Evolutionary conservation across 2,888 invertebrate species (phyloP).

Genomic region (Aleiodes alternator): DNA sequence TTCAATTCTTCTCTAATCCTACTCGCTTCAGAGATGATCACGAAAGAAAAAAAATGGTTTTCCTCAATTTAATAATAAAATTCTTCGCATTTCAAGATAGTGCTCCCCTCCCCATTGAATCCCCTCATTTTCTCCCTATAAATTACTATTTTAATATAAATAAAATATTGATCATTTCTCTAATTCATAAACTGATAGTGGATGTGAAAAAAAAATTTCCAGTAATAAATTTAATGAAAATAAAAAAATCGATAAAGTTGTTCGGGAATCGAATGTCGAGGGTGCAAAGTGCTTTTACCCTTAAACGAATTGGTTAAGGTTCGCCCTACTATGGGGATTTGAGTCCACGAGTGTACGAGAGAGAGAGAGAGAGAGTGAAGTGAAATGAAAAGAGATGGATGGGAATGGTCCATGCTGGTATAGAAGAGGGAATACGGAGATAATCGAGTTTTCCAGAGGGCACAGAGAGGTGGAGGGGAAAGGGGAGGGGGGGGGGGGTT

Average conservation of each 20-base stretch:
- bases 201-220: conserved; percentile 35
- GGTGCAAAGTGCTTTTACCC: conserved; percentile 51
- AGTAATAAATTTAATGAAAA: conserved; percentile 15
- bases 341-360: conserved; percentile 27
- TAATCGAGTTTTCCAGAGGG: conserved; percentile 57
- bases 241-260: conserved; percentile 38
- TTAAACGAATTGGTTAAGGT: conserved; percentile 49
- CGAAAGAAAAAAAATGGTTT: too few species aligned
- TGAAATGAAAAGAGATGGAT: conserved; percentile 35
- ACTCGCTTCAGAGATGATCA: too few species aligned
- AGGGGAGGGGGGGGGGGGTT: not conserved
- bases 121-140: too few species aligned
- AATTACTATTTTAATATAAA: too few species aligned
- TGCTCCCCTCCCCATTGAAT: too few species aligned
- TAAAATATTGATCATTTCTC: not conserved
- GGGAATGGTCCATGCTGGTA: conserved; percentile 1
- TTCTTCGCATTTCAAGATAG: too few species aligned
- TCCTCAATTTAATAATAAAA: too few species aligned
- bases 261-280: conserved; percentile 34
- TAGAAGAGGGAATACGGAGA: conserved; percentile 48
- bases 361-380: conserved; percentile 32
- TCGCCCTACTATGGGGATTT: conserved; percentile 32
- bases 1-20: too few species aligned
- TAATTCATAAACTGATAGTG: too few species aligned
- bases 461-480: not conserved